These are phyloP conservation scores for Gnathonemus longibarbis DNA, from an alignment of 2,113 vertebrate genomes.

Conservation along the genomic window DNA sequence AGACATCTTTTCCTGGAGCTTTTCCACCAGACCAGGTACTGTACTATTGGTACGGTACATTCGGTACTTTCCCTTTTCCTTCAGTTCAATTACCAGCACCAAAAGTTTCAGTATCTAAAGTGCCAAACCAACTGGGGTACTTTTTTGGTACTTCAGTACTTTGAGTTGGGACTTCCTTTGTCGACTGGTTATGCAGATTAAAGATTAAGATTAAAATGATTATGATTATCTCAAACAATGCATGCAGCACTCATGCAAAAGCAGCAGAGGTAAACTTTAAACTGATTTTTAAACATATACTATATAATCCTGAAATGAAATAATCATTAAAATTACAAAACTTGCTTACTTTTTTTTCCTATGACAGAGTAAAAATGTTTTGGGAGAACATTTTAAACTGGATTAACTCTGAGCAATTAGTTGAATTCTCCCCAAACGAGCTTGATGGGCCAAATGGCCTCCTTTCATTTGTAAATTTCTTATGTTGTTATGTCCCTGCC, in stretches of 20 bases:
- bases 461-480: not conserved
- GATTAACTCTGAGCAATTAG: not conserved
- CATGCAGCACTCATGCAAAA: not conserved
- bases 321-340: not conserved
- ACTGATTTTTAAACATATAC: not conserved
- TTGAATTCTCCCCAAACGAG: no score
- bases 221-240: not conserved
- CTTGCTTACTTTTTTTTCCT: not conserved
- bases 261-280: not conserved
- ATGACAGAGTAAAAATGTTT: not conserved
- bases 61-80: no score
- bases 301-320: not conserved
- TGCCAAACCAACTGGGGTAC: no score
- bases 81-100: no score
- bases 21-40: no score
- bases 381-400: not conserved
- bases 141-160: no score
- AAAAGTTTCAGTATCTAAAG: no score
- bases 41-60: no score
- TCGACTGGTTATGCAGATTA: no score
- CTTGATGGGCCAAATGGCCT: not conserved
- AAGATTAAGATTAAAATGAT: not conserved
- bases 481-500: not conserved
- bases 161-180: no score
- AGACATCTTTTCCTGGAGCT: no score